phyloP scores from a whole-genome alignment of 2,113 vertebrate species.

The Agapornis roseicollis region DNA sequence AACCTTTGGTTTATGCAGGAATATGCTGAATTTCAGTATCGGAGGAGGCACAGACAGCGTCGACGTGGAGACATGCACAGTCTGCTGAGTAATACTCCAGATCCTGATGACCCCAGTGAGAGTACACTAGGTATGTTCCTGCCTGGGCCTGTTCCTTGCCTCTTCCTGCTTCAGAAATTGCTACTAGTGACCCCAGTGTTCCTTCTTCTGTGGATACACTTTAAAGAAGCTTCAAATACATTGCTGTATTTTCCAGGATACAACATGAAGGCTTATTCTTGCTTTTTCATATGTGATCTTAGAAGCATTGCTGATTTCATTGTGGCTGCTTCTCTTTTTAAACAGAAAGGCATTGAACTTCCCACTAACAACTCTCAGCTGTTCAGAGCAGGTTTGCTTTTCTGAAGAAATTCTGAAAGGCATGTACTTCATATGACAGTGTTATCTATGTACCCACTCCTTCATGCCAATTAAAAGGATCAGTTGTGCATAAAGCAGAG shows the following conservation, averaged over 20 bases:
- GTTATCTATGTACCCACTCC: not conserved
- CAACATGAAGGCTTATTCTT: not conserved
- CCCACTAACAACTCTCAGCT: not conserved
- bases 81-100: slow-evolving; percentile 87
- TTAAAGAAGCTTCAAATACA: not conserved
- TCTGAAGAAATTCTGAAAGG: not conserved
- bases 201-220: not conserved
- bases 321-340: not conserved
- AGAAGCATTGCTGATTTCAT: not conserved
- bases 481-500: not conserved
- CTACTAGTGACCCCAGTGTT: not conserved
- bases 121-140: slow-evolving; percentile 81
- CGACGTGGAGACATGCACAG: slow-evolving; percentile 91
- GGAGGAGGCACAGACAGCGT: slow-evolving; percentile 90
- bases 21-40: slow-evolving; percentile 98
- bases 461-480: not conserved
- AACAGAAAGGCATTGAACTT: not conserved
- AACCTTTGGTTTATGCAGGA: slow-evolving; percentile 86
- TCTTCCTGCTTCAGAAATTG: not conserved
- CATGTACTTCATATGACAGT: not conserved
- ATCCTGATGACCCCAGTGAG: slow-evolving; percentile 85
- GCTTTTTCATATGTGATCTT: not conserved
- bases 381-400: not conserved
- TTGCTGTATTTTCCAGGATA: not conserved
- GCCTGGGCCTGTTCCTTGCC: not conserved